Evolutionary conservation across 2,113 vertebrate species (phyloP).

Genomic region (Butorides virescens): DNA sequence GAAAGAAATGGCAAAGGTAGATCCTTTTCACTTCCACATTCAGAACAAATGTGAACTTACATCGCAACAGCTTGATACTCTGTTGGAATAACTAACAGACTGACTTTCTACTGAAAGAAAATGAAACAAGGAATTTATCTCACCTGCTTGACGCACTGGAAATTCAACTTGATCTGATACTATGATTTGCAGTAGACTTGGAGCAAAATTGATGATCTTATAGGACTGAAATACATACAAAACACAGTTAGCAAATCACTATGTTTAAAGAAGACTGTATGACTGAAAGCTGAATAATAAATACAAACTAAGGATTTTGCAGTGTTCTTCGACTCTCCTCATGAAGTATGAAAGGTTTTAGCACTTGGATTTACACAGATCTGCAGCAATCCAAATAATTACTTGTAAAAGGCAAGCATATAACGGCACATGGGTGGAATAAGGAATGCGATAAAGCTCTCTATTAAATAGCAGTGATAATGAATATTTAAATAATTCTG

Average conservation of each 20-base stretch:
- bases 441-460: not conserved
- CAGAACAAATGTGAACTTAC: not conserved
- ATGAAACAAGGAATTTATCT: constrained; percentile 5
- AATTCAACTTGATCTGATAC: constrained; percentile 96
- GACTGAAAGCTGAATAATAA: not conserved
- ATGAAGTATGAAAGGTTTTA: not conserved
- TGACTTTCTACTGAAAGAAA: not conserved
- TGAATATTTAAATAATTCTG: not conserved
- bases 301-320: not conserved
- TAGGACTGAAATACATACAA: constrained; percentile 87
- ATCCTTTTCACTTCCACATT: not conserved
- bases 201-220: constrained; percentile 98
- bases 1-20: not conserved
- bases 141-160: constrained; percentile 95
- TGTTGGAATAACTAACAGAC: not conserved
- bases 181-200: constrained; percentile 95
- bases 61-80: not conserved
- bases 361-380: not conserved
- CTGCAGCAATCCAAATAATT: not conserved
- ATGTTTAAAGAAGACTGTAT: not conserved
- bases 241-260: not conserved
- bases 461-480: not conserved
- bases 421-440: not conserved
- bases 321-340: not conserved
- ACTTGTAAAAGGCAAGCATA: not conserved